phyloP scores from a whole-genome alignment of 2,113 vertebrate species.

The Psophia crepitans region DNA sequence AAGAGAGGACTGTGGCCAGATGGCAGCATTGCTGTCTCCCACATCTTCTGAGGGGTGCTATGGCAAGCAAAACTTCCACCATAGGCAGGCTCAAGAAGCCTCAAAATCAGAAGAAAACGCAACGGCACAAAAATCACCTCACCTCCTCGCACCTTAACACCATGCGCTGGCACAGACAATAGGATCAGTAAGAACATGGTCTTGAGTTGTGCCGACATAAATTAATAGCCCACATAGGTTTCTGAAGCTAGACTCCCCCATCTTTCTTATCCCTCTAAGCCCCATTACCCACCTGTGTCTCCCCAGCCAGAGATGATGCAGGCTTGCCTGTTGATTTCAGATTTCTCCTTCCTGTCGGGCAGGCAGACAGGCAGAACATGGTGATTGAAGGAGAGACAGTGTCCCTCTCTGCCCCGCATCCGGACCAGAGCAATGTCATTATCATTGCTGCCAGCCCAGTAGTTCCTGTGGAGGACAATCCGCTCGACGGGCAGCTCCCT shows the following conservation, averaged over 20 bases:
- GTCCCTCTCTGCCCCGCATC: slow-evolving; percentile 79
- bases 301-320: slow-evolving; percentile 86
- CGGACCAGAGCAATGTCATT: slow-evolving; percentile 87
- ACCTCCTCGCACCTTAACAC: neutral
- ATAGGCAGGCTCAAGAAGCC: neutral
- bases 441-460: slow-evolving; percentile 82
- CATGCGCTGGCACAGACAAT: neutral
- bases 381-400: slow-evolving; percentile 81
- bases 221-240: neutral
- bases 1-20: neutral
- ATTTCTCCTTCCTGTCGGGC: slow-evolving; percentile 63
- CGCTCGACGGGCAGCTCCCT: slow-evolving; percentile 75
- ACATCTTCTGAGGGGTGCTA: neutral
- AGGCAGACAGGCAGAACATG: slow-evolving; percentile 84
- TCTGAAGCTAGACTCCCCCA: neutral
- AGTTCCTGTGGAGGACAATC: slow-evolving; percentile 86
- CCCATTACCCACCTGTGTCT: slow-evolving; percentile 75
- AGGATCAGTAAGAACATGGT: neutral
- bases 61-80: neutral
- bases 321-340: slow-evolving; percentile 63
- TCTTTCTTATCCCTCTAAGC: neutral
- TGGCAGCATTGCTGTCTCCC: neutral
- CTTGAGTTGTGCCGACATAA: neutral
- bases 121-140: neutral
- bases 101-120: neutral